Base-by-base conservation (phyloP, 2,888 invertebrate species). In the Ochlodes sylvanus region DNA sequence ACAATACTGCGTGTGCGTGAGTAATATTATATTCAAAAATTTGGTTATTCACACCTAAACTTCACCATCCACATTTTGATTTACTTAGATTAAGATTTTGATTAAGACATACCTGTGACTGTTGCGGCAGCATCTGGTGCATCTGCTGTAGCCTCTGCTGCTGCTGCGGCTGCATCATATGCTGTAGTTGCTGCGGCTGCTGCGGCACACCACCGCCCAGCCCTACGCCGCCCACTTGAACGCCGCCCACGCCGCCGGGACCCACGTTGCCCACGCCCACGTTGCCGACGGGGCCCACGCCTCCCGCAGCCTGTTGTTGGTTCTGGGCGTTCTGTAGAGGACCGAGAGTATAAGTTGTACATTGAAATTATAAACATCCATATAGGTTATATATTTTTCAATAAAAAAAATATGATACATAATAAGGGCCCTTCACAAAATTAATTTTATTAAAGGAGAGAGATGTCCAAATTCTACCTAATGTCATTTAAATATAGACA, bases 161-260 rank as follows among this genome's bases (percentile, higher is more conserved):
- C 78, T 94, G 94, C 82, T 94, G 94, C 80, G 90, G 94, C 72
- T 93, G 94, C 87, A 94, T 95, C 87, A 94, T 95, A 78, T 94
- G 93, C 82, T 94, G 94, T 74, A 94, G 93, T 76, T 87, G 93
- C 72, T 85, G 92, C 77, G 87, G 90, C 77, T 93, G 94, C 72
- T 83, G 87, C 89, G 93, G 77, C 79, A 84, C 89, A 79, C 77
- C 90, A 77, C 76, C 80, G 71, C 81, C 81, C 63, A 83, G 77
- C 58, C 78, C 76, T 79, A 83, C 90, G 80, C 85, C 78, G 60
- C 78, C 76, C 80, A 84, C 90, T 79, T 84, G 77, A 50, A 84
- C 84, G 70, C 77, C 78, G 72, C 86, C 81, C 58, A 84, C 85
- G 54, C 76, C 79, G 69, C 73, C 72, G 21, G 81, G 77, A 55